Percentiles rank a stretch among this genome's conserved stretches.
These are phyloP conservation scores for Lordiphosa collinella DNA, from an alignment of 1,140 invertebrate genomes.

Conservation along the genomic window DNA sequence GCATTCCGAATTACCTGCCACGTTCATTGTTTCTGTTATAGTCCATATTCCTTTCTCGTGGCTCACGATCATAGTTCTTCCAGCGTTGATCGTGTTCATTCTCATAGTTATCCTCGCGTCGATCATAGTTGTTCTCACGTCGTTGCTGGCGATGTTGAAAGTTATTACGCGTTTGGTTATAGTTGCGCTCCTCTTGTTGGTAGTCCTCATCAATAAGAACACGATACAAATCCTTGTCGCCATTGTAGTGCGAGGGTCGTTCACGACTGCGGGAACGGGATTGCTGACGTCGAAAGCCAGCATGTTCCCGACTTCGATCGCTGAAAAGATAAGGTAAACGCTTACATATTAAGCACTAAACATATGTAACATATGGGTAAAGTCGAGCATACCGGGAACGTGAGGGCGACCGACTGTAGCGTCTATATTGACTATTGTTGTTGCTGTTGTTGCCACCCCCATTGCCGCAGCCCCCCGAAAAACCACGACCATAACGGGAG, in stretches of 20 bases:
- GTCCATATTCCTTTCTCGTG: conserved; percentile 38
- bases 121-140: conserved; percentile 14
- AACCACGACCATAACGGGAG: conserved; percentile 53
- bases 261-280: conserved; percentile 66
- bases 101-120: conserved; percentile 9
- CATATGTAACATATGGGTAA: background rate
- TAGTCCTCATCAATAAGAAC: conserved; percentile 74
- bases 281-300: conserved; percentile 37
- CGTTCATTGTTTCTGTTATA: conserved; percentile 43
- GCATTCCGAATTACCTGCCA: conserved; percentile 27
- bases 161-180: conserved; percentile 24
- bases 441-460: conserved; percentile 15
- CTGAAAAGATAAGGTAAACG: conserved; percentile 10
- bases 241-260: conserved; percentile 39
- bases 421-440: conserved; percentile 28
- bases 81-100: conserved; percentile 46
- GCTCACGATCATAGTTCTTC: conserved; percentile 51
- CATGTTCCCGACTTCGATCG: conserved; percentile 44
- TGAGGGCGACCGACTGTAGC: conserved; percentile 60
- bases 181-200: conserved; percentile 50
- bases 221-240: conserved; percentile 69
- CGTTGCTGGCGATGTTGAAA: conserved; percentile 37
- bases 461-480: conserved; percentile 38
- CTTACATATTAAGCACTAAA: background rate
- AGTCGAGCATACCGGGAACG: conserved; percentile 45